Evolutionary conservation across 2,888 invertebrate species (phyloP).

Genomic region (Acholoe squamosa): DNA sequence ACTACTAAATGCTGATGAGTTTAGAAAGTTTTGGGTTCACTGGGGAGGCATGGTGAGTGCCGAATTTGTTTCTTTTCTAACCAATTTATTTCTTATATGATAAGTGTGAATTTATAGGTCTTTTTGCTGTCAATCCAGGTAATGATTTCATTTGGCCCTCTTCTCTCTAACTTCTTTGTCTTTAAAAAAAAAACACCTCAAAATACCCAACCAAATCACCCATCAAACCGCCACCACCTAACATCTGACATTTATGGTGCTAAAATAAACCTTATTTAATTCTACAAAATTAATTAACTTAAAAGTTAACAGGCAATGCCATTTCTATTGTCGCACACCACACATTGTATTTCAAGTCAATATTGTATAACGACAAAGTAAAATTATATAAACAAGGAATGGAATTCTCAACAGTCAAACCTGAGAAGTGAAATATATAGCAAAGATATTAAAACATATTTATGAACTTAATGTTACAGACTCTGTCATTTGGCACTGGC

Average conservation of each 20-base stretch:
- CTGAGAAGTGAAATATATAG: no score
- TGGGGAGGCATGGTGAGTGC: background rate
- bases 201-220: background rate
- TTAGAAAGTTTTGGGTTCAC: background rate
- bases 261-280: no score
- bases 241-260: no score
- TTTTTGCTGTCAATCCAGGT: background rate
- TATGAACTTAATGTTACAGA: conserved; percentile 4
- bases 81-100: background rate
- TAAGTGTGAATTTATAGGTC: background rate
- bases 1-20: background rate
- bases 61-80: background rate
- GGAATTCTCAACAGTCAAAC: no score
- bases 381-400: no score
- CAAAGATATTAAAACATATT: no score
- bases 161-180: background rate
- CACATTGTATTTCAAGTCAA: no score
- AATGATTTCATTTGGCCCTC: background rate
- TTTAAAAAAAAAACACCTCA: background rate
- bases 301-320: no score
- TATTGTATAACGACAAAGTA: no score
- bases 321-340: no score
- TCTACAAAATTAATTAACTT: no score
- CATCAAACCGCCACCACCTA: background rate
- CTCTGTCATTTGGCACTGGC: conserved; percentile 21